phyloP scores from a whole-genome alignment of 1,140 invertebrate genomes.

The Aphaenogaster rudis region DNA sequence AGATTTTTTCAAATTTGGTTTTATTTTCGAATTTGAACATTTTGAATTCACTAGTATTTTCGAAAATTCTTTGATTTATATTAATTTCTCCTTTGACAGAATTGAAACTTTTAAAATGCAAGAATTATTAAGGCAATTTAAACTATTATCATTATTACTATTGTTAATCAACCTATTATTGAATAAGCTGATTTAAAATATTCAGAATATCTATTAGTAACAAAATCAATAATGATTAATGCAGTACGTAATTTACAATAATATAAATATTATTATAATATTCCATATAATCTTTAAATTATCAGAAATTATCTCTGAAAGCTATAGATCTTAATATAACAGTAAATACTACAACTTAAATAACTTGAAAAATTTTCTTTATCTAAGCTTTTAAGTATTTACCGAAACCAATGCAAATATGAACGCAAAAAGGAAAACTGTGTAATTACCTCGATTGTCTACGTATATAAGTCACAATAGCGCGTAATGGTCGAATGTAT shows the following conservation, averaged over 20 bases:
- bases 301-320: not conserved
- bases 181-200: not conserved
- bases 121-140: slow-evolving; percentile 5
- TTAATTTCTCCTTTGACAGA: not conserved
- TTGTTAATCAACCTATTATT: not conserved
- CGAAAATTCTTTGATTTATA: not conserved
- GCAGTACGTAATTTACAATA: not conserved
- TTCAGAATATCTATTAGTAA: not conserved
- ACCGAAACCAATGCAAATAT: not conserved
- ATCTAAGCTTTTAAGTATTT: not conserved
- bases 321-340: not conserved
- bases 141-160: not conserved
- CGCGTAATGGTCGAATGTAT: slow-evolving; percentile 8
- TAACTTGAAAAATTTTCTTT: not conserved
- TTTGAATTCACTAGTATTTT: not conserved
- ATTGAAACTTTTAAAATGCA: not conserved
- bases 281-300: slow-evolving; percentile 1
- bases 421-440: not conserved
- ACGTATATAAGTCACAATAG: not conserved
- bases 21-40: not conserved
- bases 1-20: not conserved
- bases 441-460: slow-evolving; percentile 40
- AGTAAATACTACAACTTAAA: not conserved
- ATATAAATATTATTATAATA: not conserved
- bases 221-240: not conserved